A percentile compares a stretch with the other conserved stretches of the same genome.
Conservation (phyloP, 2,888 invertebrate species). For the Cantharis lateralis region DNA sequence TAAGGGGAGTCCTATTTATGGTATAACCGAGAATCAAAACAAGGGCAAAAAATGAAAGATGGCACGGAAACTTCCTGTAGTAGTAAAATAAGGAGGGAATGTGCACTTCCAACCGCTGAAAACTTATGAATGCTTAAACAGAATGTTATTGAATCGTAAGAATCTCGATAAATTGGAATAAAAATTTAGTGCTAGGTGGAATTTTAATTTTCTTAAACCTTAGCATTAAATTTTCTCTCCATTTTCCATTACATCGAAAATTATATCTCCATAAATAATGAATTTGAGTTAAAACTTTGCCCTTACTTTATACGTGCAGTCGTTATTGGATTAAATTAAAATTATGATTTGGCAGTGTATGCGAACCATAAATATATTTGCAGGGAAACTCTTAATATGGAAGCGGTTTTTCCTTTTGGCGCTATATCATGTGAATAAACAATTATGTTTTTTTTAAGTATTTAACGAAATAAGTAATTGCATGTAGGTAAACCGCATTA, state of each 20-base stretch:
- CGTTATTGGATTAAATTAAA: background rate
- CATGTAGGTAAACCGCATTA: conserved; percentile 19
- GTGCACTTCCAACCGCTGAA: background rate
- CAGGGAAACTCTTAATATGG: background rate
- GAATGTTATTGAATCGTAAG: background rate
- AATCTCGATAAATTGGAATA: background rate
- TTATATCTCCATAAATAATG: background rate
- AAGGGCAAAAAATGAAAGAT: background rate
- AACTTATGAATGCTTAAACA: background rate
- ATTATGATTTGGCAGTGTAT: background rate
- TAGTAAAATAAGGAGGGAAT: background rate
- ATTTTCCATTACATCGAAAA: background rate
- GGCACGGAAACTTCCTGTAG: background rate
- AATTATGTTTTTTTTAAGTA: background rate
- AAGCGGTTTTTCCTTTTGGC: background rate
- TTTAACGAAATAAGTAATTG: conserved; percentile 15
- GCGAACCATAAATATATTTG: background rate
- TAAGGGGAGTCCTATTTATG: background rate
- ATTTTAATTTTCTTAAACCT: background rate
- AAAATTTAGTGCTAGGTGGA: background rate
- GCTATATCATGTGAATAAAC: background rate
- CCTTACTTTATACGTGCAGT: background rate
- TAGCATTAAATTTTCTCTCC: background rate
- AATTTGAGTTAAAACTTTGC: background rate
- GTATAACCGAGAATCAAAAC: background rate